Evolutionary conservation across 2,797 vertebrate species (phyloP).

Genomic region (Acanthurus tractus): DNA sequence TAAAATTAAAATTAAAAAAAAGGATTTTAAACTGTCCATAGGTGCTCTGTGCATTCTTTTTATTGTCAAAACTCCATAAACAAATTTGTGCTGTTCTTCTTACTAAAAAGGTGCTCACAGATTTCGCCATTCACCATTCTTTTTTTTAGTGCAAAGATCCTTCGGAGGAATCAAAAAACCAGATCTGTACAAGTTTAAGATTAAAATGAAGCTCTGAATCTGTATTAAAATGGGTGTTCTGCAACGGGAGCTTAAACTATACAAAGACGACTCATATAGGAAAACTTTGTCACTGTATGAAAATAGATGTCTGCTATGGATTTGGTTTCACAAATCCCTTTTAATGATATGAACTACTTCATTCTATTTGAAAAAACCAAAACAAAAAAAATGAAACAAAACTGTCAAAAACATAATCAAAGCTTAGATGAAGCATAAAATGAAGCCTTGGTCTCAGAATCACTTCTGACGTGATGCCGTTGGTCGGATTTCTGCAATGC

Average conservation of each 20-base stretch:
- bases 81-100: constrained; percentile 6
- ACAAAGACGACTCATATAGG: constrained; percentile 63
- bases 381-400: background rate
- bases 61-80: background rate
- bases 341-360: constrained; percentile 67
- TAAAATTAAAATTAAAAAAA: background rate
- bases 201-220: constrained; percentile 53
- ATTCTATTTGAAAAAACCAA: constrained; percentile 45
- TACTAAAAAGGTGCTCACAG: background rate
- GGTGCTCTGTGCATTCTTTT: background rate
- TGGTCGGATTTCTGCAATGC: constrained; percentile 42
- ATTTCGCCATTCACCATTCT: background rate
- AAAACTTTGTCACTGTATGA: constrained; percentile 68
- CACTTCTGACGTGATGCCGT: constrained; percentile 28
- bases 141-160: constrained; percentile 50
- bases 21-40: background rate
- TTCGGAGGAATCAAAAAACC: constrained; percentile 34
- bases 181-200: constrained; percentile 59
- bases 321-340: constrained; percentile 71
- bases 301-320: constrained; percentile 74
- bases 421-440: constrained; percentile 35
- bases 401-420: constrained; percentile 20
- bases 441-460: constrained; percentile 34
- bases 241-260: constrained; percentile 47
- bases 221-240: constrained; percentile 54